These are phyloP conservation scores for Collichthys lucidus DNA, from an alignment of 2,113 vertebrate genomes.

Conservation along the genomic window DNA sequence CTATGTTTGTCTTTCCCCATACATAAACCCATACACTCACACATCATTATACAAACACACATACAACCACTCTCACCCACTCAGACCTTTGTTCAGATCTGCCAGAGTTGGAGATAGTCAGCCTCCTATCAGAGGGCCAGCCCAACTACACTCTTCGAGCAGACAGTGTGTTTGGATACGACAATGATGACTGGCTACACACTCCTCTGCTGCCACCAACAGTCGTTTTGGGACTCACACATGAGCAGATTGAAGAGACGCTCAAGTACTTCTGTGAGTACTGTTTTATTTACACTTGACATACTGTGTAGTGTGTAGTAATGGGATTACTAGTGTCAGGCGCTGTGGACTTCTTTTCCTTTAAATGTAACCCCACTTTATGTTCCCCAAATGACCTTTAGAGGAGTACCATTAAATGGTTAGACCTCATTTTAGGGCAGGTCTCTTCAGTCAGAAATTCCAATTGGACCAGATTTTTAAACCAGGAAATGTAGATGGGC, in stretches of 20 bases:
- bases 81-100: conserved; percentile 87
- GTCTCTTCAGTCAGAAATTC: too few relatives aligned
- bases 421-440: neutral
- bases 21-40: neutral
- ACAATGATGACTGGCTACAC: conserved; percentile 89
- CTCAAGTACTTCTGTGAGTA: conserved; percentile 92
- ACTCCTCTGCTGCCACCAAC: conserved; percentile 77
- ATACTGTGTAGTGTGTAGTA: neutral
- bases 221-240: conserved; percentile 81
- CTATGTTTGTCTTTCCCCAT: neutral
- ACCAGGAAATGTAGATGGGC: too few relatives aligned
- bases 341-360: neutral
- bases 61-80: neutral
- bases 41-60: neutral
- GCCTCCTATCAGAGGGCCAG: conserved; percentile 86
- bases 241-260: conserved; percentile 87
- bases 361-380: neutral
- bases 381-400: neutral
- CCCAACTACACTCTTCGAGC: conserved; percentile 90
- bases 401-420: neutral
- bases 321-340: neutral
- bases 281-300: neutral
- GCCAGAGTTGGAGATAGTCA: conserved; percentile 91
- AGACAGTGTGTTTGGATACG: conserved; percentile 88
- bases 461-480: too few relatives aligned